Base-by-base conservation (phyloP, 1,140 invertebrate species). In the Macrocentrus cingulum region DNA sequence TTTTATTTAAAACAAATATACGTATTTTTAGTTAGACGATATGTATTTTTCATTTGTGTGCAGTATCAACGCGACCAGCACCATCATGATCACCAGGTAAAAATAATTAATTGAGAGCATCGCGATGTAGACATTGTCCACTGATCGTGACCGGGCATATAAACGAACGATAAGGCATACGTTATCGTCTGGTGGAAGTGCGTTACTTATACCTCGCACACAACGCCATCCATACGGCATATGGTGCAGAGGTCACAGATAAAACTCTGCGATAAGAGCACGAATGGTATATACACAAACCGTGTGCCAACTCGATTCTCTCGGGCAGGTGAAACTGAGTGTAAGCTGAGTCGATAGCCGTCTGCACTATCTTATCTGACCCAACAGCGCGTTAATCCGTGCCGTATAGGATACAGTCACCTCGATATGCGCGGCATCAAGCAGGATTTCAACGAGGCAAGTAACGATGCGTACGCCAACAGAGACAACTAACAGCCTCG, bases 161-260 rank as follows among this genome's bases (percentile, higher is more conserved):
- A 58, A 5, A 9, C 9, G 25, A 5, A 29, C 25, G 25, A 29
- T 29, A 29, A n/a, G n/a, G 56, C 42, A 44, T 51, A 36, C 39
- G 36, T 50, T 58, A 58, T 58, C 46, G 49, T 9, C 20, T 42
- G n/a, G 53, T 58, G 61, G 49, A 34, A 48, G 54, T 56, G 54
- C 54, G 54, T 56, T 56, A 56, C 48, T 56, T 52, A 65, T 69
- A 66, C 67, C 68, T 50, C 56, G n/a, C 45, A 29, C 44, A 34
- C 9, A 37, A 41, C 15, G 32, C 42, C 37, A 41, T 45, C 39
- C 23, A 18, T 37, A 45, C 56, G 58, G 49, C 62, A 63, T 51
- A 45, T 61, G 66, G 69, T 67, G 64, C 70, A 72, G 70, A 66
- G 70, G 70, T 72, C 69, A 71, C n/a, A 64, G 70, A 72, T 72